Evolutionary conservation across 1,140 invertebrate genomes (phyloP).

Genomic region (Augochlora pura): DNA sequence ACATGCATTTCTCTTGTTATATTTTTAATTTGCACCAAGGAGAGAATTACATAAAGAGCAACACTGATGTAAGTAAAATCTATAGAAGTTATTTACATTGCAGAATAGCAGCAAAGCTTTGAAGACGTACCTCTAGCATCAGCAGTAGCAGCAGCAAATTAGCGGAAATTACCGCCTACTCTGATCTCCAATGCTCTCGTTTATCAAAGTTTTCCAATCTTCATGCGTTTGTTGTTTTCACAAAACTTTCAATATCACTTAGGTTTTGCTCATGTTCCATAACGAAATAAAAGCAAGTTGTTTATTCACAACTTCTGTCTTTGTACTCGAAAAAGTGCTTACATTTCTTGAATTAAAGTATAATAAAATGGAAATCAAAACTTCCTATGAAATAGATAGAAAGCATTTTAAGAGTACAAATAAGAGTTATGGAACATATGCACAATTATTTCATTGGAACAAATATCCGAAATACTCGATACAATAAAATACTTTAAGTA

Average conservation of each 20-base stretch:
- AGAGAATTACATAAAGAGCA: slow-evolving; percentile 44
- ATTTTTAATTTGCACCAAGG: slow-evolving; percentile 32
- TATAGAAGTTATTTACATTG: slow-evolving; percentile 57
- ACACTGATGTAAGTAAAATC: slow-evolving; percentile 45
- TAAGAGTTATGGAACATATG: slow-evolving; percentile 61
- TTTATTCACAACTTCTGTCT: slow-evolving; percentile 25
- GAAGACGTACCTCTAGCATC: slow-evolving; percentile 78
- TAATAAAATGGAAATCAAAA: not conserved
- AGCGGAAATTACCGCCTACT: slow-evolving; percentile 73
- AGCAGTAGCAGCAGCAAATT: slow-evolving; percentile 77
- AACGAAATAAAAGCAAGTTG: slow-evolving; percentile 50
- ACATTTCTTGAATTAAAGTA: slow-evolving; percentile 12
- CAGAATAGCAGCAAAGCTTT: slow-evolving; percentile 75
- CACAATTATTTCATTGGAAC: slow-evolving; percentile 38
- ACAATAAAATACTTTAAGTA: slow-evolving; percentile 15
- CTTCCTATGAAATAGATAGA: not conserved
- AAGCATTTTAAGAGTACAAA: slow-evolving; percentile 22
- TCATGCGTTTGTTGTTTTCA: slow-evolving; percentile 73
- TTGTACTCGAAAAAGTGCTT: slow-evolving; percentile 23
- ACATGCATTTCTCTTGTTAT: slow-evolving; percentile 47
- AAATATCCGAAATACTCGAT: slow-evolving; percentile 31
- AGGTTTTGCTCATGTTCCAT: slow-evolving; percentile 59
- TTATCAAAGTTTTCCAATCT: slow-evolving; percentile 74
- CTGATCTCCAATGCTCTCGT: slow-evolving; percentile 74
- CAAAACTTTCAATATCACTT: slow-evolving; percentile 65